Evolutionary conservation across 2,888 invertebrate genomes (phyloP), one percentile per base, ranked within the genome.

Genomic region (Actias luna): DNA sequence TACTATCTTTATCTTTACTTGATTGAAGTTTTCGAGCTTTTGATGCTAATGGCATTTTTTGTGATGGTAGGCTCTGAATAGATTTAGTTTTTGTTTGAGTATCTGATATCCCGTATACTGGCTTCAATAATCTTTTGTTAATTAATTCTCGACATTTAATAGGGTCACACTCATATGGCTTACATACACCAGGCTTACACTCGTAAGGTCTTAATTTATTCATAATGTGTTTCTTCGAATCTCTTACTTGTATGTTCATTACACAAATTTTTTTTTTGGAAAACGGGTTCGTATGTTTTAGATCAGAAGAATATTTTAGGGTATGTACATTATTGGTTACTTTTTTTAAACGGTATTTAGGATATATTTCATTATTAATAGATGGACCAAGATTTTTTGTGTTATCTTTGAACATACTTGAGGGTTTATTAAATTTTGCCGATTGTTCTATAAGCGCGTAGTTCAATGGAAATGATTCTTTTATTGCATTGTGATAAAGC

Each of bases 131-230:
- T 42, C 69, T 73, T 64, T 62, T 66, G 66, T 73, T 75, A 33
- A 78, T 78, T 64, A 68, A 65, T 71, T 78, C 67, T 29, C 70
- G 66, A 61, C 81, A 79, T 66, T 75, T 64, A 59, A 70, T 60
- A 36, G 80, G 77, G 67, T 81, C 69, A 64, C 82, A 82, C 60
- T 72, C 62, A 33, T 75, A 75, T 60, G 80, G 79, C 18, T 71
- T 64, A 67, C 78, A 80, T 27, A 71, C 65, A 29, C 76, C 75
- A 29, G 79, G 77, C 69, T 81, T 79, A 73, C 78, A 82, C 72
- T 80, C 77, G 66, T 76, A 75, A 12, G 79, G 76, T 18, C 75
- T 67, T 39, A 75, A 58, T 61, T 67, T 65, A 29, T 55, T 29
- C n/a, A 29, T 29, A 29, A 16, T 29, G 27, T 16, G 55, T 63